These are phyloP conservation scores for Geotrypetes seraphini DNA, from an alignment of 2,797 vertebrate species.

Conservation along the genomic window DNA sequence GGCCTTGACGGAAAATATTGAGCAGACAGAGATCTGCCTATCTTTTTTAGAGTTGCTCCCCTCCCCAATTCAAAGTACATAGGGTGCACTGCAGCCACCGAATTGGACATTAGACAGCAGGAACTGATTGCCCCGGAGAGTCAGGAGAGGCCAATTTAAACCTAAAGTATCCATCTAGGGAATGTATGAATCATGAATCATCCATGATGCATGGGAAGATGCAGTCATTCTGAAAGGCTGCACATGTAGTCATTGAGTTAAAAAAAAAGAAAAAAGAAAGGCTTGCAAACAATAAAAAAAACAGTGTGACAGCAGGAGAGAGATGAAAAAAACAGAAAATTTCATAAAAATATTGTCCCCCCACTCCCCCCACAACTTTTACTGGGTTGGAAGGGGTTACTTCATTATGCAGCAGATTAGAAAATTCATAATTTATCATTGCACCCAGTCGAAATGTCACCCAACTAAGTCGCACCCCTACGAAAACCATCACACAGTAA, in stretches of 20 bases:
- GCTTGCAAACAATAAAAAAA: slow-evolving; percentile 14
- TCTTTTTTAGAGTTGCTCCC: slow-evolving; percentile 30
- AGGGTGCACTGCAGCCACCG: slow-evolving; percentile 15
- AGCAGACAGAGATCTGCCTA: slow-evolving; percentile 28
- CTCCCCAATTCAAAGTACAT: slow-evolving; percentile 15
- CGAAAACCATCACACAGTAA: slow-evolving; percentile 83
- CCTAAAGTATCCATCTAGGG: slow-evolving; percentile 20
- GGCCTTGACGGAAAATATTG: slow-evolving; percentile 17
- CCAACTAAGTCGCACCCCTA: slow-evolving; percentile 91
- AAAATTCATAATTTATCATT: slow-evolving; percentile 98
- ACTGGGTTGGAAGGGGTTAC: slow-evolving; percentile 81
- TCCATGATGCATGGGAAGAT: slow-evolving; percentile 28
- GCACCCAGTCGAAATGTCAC: slow-evolving; percentile 96
- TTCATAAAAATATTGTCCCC: slow-evolving; percentile 26
- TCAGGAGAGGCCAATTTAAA: slow-evolving; percentile 30
- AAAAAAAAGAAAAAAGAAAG: too few relatives aligned
- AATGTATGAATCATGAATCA: slow-evolving; percentile 31
- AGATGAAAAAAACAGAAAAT: slow-evolving; percentile 45
- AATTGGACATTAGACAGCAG: slow-evolving; percentile 28
- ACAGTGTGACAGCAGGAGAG: too few relatives aligned
- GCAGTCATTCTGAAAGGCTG: slow-evolving; percentile 28
- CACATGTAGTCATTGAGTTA: slow-evolving; percentile 33
- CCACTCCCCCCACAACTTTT: slow-evolving; percentile 49
- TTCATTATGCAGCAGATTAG: slow-evolving; percentile 97
- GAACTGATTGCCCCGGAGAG: slow-evolving; percentile 22